A percentile compares a stretch with the other conserved stretches of the same genome.
These are phyloP conservation scores for Sorex araneus DNA, from an alignment of 2,113 vertebrate genomes.

Conservation along the genomic window DNA sequence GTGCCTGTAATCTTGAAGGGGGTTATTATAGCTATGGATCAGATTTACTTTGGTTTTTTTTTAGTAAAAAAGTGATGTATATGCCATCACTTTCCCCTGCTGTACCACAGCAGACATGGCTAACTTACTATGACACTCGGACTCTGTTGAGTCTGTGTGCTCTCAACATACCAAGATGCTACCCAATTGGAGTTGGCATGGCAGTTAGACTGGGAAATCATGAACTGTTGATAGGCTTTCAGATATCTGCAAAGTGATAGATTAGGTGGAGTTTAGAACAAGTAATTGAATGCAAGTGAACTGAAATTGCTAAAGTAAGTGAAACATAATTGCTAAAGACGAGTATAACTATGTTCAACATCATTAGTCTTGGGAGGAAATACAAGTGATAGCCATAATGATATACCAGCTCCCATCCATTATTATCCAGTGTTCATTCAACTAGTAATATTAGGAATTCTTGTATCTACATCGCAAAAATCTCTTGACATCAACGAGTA, in stretches of 20 bases:
- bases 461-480: neutral
- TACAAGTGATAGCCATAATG: neutral
- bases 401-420: neutral
- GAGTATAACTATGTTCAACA: too few relatives aligned
- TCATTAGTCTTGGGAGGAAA: neutral
- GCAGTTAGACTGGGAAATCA: neutral
- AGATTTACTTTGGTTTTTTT: neutral
- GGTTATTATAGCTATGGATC: neutral
- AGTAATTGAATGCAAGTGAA: neutral
- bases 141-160: neutral
- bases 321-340: neutral
- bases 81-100: neutral
- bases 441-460: neutral
- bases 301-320: too few relatives aligned
- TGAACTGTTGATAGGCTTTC: neutral
- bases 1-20: neutral
- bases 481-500: neutral
- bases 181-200: neutral
- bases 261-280: neutral
- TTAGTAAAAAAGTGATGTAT: neutral
- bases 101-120: neutral
- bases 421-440: neutral
- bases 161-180: neutral
- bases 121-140: neutral
- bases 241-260: neutral